These are phyloP conservation scores for Homalodisca vitripennis DNA, from an alignment of 1,140 invertebrate species.

Conservation along the genomic window DNA sequence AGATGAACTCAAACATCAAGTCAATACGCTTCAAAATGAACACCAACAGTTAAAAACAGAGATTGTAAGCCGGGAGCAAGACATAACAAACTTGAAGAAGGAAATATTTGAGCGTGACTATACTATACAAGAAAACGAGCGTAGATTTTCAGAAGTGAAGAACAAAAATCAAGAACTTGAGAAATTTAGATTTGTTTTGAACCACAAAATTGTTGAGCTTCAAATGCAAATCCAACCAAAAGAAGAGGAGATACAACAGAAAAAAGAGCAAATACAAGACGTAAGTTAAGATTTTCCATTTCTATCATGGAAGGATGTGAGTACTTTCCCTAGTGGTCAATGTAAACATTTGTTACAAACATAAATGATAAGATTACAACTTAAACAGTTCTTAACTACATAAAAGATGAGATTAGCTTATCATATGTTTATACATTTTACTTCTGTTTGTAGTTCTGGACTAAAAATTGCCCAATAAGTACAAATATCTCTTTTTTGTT, in stretches of 20 bases:
- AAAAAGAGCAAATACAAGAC: slow-evolving; percentile 75
- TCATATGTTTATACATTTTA: no score
- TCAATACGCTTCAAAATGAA: slow-evolving; percentile 61
- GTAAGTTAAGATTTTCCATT: slow-evolving; percentile 42
- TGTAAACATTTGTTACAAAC: no score
- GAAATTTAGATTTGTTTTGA: slow-evolving; percentile 87
- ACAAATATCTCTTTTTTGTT: no score
- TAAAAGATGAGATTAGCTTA: no score
- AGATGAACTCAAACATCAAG: slow-evolving; percentile 68
- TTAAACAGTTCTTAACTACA: no score
- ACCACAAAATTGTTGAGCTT: slow-evolving; percentile 84
- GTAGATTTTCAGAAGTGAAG: slow-evolving; percentile 77
- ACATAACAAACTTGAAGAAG: slow-evolving; percentile 71
- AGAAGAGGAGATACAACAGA: slow-evolving; percentile 73
- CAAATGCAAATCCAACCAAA: slow-evolving; percentile 82
- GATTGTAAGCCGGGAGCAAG: slow-evolving; percentile 68
- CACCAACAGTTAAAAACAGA: slow-evolving; percentile 64
- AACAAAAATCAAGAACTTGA: slow-evolving; percentile 85
- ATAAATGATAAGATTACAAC: no score
- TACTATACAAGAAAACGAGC: slow-evolving; percentile 83
- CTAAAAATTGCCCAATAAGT: no score
- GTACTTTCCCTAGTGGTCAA: no score
- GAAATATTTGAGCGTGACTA: slow-evolving; percentile 76
- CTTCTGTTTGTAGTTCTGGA: no score
- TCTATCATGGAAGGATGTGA: no score